Evolutionary conservation across 2,888 invertebrate genomes (phyloP).

Genomic region (Sphaerophoria taeniata): DNA sequence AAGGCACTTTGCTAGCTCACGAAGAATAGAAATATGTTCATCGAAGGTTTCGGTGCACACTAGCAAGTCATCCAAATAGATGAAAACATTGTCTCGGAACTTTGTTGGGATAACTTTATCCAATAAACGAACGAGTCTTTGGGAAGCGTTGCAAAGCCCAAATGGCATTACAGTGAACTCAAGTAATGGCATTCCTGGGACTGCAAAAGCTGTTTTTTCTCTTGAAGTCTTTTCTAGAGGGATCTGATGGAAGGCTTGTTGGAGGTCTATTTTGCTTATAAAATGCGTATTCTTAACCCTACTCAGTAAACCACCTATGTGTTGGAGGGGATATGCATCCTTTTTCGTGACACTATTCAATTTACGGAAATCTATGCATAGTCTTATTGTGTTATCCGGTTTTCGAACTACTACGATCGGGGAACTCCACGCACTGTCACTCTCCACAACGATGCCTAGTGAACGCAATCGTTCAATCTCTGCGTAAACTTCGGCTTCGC

Average conservation of each 20-base stretch:
- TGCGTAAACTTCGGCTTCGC: conserved; percentile 11
- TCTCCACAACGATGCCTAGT: conserved; percentile 1
- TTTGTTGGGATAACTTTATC: conserved; percentile 1
- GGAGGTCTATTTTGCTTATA: conserved; percentile 21
- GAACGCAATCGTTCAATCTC: conserved; percentile 1
- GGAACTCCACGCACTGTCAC: conserved; percentile 15
- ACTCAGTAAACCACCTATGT: no score
- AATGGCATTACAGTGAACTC: conserved; percentile 17
- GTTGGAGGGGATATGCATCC: background rate
- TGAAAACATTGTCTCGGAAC: conserved; percentile 6
- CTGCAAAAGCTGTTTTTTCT: conserved; percentile 22
- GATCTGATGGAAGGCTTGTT: conserved; percentile 28
- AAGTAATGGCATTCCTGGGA: conserved; percentile 8
- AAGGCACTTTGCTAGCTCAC: background rate
- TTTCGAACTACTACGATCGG: conserved; percentile 8
- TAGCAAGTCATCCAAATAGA: background rate
- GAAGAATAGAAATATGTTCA: background rate
- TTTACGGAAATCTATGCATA: conserved; percentile 6
- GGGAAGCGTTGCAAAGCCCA: conserved; percentile 11
- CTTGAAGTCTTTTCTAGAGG: conserved; percentile 21
- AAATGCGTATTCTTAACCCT: background rate
- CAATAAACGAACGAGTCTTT: background rate
- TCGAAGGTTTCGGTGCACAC: conserved; percentile 2
- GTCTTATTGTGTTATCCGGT: background rate
- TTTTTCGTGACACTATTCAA: conserved; percentile 11